phyloP scores from a whole-genome alignment of 2,113 vertebrate species.

The Cynoglossus semilaevis region DNA sequence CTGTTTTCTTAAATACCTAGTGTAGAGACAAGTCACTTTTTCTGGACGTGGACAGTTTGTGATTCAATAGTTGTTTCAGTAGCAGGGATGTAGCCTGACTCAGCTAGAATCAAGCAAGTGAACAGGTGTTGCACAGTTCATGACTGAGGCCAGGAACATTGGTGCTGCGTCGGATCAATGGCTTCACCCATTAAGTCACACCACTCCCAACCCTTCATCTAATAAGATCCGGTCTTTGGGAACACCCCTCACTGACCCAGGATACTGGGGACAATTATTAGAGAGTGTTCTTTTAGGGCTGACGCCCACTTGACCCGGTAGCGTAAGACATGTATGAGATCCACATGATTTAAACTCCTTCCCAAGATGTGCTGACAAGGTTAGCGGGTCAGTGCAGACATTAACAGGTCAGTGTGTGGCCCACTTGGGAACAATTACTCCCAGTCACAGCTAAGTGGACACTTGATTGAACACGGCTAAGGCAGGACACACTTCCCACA shows the following conservation, averaged over 20 bases:
- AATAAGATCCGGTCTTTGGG: conserved; percentile 55
- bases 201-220: conserved; percentile 58
- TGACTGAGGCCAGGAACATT: conserved; percentile 12
- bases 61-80: not conserved
- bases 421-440: conserved; percentile 99
- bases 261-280: conserved; percentile 74
- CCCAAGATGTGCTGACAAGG: conserved; percentile 96
- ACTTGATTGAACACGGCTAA: conserved; percentile 99
- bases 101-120: conserved; percentile 3
- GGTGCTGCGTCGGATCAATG: conserved; percentile 57
- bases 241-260: conserved; percentile 69
- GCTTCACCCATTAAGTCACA: conserved; percentile 59
- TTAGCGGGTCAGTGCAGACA: conserved; percentile 94
- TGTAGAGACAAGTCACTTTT: not conserved
- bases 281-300: conserved; percentile 77
- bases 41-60: not conserved
- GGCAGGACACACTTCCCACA: conserved; percentile 95
- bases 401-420: conserved; percentile 98
- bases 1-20: too few relatives aligned
- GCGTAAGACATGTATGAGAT: conserved; percentile 76
- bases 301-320: conserved; percentile 90
- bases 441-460: conserved; percentile 99
- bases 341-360: conserved; percentile 89
- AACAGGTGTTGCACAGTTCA: conserved; percentile 5
- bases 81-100: not conserved